Evolutionary conservation across 1,140 invertebrate species (phyloP).

Genomic region (Plutomurus gul): DNA sequence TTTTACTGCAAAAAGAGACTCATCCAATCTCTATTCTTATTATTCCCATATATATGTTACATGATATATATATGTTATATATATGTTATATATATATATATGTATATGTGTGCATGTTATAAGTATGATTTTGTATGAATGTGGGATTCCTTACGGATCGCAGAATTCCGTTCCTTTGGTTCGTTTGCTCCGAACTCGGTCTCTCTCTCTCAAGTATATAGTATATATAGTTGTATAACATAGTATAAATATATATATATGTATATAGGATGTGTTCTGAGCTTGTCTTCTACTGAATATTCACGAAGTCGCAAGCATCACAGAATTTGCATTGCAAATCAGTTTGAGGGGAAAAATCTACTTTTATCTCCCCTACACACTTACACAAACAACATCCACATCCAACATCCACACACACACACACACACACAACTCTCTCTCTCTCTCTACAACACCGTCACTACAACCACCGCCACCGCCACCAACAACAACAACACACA

Average conservation of each 20-base stretch:
- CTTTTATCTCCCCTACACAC: slow-evolving; percentile 54
- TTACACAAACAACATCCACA: slow-evolving; percentile 51
- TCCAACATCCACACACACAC: too few relatives aligned
- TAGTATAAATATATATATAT: too few relatives aligned
- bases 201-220: not conserved
- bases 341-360: slow-evolving; percentile 50
- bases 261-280: too few relatives aligned
- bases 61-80: too few relatives aligned
- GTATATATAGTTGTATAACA: not conserved
- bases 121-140: not conserved
- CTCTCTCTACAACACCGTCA: too few relatives aligned
- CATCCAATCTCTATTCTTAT: too few relatives aligned
- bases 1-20: too few relatives aligned
- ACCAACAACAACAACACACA: not conserved
- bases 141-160: slow-evolving; percentile 12
- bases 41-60: too few relatives aligned
- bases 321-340: slow-evolving; percentile 53
- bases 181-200: not conserved
- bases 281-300: slow-evolving; percentile 47
- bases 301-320: slow-evolving; percentile 48
- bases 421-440: too few relatives aligned
- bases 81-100: too few relatives aligned
- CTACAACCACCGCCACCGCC: too few relatives aligned
- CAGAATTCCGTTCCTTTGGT: not conserved
- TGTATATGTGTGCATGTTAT: not conserved